Base-by-base conservation (phyloP, 2,888 invertebrate species). In the Desoria tigrina region DNA sequence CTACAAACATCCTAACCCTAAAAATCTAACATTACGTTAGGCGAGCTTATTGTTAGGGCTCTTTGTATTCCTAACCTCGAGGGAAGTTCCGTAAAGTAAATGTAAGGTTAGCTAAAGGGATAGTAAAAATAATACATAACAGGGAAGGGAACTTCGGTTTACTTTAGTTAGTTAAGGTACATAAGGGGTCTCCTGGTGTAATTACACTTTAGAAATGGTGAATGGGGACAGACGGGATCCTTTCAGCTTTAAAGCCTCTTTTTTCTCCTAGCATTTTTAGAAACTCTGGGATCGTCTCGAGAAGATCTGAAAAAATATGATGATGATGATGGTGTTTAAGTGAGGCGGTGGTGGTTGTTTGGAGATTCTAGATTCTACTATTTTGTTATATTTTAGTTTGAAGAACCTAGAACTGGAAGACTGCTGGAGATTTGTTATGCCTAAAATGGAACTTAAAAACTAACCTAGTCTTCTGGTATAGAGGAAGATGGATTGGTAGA, bases 81-180 rank as follows among this genome's bases (percentile, higher is more conserved):
- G 32, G 4, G 32, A 11, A 32, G 32, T n/a, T n/a, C n/a, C n/a
- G 32, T 7, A 32, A 32, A 7, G 32, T 32, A 32, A 32, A 32
- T 32, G 32, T 32, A 32, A 32, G 32, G 32, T 32, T 32, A 32
- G 32, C 32, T 32, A 32, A 32, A 32, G 32, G 32, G 32, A 32
- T 32, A n/a, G 32, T 32, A 32, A 32, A n/a, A 32, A 32, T 32
- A 32, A 11, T 11, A 32, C 4, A 45, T 9, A 16, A 16, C 6
- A 45, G 16, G 16, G 21, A 45, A 45, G 45, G 45, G 45, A 45
- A 45, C 45, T 16, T 21, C 45, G 45, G 45, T 45, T 45, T 45
- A 45, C n/a, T 45, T 45, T 21, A 45, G 45, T 16, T 32, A 32
- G 32, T 32, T 45, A 45, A n/a, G 45, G 45, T 16, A 45, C 16